Base-by-base conservation (phyloP, 2,888 invertebrate species). In the Melieria picta region DNA sequence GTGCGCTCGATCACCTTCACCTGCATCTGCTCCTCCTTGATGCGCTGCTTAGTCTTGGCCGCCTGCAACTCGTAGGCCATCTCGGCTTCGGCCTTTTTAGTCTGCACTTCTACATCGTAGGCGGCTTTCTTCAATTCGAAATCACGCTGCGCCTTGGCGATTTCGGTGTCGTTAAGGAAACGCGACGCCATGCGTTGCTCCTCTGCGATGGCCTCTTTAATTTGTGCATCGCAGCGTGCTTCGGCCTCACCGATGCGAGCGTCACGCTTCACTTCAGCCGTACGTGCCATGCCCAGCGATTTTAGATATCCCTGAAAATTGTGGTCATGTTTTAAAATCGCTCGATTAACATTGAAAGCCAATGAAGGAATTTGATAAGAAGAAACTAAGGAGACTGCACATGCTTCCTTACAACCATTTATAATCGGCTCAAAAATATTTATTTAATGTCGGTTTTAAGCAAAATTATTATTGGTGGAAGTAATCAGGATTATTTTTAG, bases 21-120 rank as follows among this genome's bases (percentile, higher is more conserved):
- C 84, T 98, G 97, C 98, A 98, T 98, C 84, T 97, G 94, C 86
- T 99, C 98, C 82, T 98, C 97, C 88, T 96, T 97, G 81, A 97
- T 96, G 75, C 95, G 91, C 84, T 98, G 98, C 81, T 96, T 95
- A 0, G 97, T 98, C 88, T 98, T 98, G 1, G 97, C 97, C 1
- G 96, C 96, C 90, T 97, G 96, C 71, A 97, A 87, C 81, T 96
- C 95, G 84, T 94, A 96, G 0, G 97, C 96, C 91, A 97, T 91
- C 86, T 97, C 96, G 9, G 96, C 96, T 88, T 97, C 96, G 61
- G 97, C 97, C 77, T 86, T 87, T 77, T 86, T 94, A 7, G 97
- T 97, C 87, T 97, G 96, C 57, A 99, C 97, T 90, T 98, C 98
- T 77, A 95, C 94, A 85, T 99, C 98, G 85, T 98, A 99, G 3